Evolutionary conservation across 2,797 vertebrate genomes (phyloP), one percentile per base, ranked within the genome.

Genomic region (Poeciliopsis gracilis): DNA sequence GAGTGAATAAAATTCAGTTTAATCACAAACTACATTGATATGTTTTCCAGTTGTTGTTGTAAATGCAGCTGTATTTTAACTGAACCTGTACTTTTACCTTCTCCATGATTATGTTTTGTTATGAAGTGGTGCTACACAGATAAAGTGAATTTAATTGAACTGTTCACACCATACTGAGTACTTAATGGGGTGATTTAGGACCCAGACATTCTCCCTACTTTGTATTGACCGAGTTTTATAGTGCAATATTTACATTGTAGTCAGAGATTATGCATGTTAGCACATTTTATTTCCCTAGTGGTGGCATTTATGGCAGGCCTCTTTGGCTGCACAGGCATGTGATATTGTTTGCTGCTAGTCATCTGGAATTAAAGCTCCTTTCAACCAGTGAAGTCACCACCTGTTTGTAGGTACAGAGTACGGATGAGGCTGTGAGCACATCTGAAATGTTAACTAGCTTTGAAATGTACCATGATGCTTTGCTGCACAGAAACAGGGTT

Each of bases 391-490:
- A 83, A 57, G 63, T 36, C 79, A 15, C 75, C 82, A 86, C 85
- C 88, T 87, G 88, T 83, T 82, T 13, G 43, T 66, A 84, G 73
- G 57, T 81, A 82, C 72, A 30, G 76, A 81, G 83, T 75, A 28
- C 69, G 47, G 70, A 89, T 72, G 81, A 84, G 83, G 76, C 63
- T 41, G 73, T 49, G 51, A 86, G 30, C 49, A 11, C 16, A 76
- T 81, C 25, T 69, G 33, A 87, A 84, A 77, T 78, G 84, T 76
- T 83, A 87, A 88, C 67, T 41, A 75, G 72, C 20, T 80, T 70
- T 53, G 66, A 84, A 90, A 91, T 81, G 79, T 73, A 57, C 84
- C 83, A 45, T 77, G 71, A 81, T 46, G 9, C 81, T 81, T 88
- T 77, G 82, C 33, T 79, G 84, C 77, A 67, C 77, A 75, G 79